Conservation (phyloP, 2,888 invertebrate species). For the Podabrus alpinus region DNA sequence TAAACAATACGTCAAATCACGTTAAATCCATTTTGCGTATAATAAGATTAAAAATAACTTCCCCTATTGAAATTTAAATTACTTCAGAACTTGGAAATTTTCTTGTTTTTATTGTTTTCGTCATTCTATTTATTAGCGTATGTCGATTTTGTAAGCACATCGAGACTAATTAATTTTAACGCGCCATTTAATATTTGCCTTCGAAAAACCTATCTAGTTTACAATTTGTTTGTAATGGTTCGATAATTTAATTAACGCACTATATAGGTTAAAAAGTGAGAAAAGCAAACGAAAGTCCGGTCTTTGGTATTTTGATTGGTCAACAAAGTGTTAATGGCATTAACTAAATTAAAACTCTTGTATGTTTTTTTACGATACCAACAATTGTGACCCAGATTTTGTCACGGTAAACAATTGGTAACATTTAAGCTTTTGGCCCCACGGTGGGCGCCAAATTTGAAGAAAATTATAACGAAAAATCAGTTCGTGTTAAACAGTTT, state of each 20-base stretch:
- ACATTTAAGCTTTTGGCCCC: too few species aligned
- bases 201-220: background rate
- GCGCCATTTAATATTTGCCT: background rate
- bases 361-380: too few species aligned
- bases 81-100: background rate
- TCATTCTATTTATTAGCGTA: background rate
- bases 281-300: too few species aligned
- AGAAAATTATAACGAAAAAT: too few species aligned
- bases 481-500: too few species aligned
- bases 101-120: background rate
- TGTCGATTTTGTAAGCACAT: background rate
- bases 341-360: too few species aligned
- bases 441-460: too few species aligned
- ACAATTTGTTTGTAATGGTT: background rate
- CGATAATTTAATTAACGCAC: background rate
- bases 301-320: too few species aligned
- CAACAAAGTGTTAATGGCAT: too few species aligned
- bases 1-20: background rate
- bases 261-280: background rate
- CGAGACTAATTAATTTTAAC: background rate
- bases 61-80: background rate
- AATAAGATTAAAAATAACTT: background rate
- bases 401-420: too few species aligned
- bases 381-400: too few species aligned
- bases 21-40: background rate